A percentile compares a stretch with the other conserved stretches of the same genome.
Evolutionary conservation across 2,888 invertebrate species (phyloP).

Genomic region (Luperina nickerlii): DNA sequence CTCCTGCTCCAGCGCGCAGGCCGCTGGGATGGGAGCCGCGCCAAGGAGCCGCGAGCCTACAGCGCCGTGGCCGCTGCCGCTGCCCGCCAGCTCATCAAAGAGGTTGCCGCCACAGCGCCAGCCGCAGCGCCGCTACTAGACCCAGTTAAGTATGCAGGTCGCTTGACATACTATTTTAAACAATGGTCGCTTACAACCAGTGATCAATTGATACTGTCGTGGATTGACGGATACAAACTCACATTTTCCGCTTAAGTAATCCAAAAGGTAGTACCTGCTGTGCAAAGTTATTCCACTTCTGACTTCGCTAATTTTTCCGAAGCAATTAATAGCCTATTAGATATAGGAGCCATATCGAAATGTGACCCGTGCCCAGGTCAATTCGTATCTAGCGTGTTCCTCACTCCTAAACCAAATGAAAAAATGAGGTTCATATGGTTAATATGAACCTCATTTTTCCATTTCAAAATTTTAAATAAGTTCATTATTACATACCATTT

Average conservation of each 20-base stretch:
- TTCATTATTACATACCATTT: not conserved
- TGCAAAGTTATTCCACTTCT: slow-evolving; percentile 11
- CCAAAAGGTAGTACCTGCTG: slow-evolving; percentile 8
- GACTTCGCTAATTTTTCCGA: slow-evolving; percentile 3
- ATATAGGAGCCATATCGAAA: not conserved
- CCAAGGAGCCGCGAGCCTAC: slow-evolving; percentile 5
- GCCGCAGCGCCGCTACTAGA: slow-evolving; percentile 3
- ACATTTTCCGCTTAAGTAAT: not conserved
- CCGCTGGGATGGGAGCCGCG: too few relatives aligned
- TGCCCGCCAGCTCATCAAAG: slow-evolving; percentile 10
- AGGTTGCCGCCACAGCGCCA: not conserved
- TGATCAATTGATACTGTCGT: not conserved
- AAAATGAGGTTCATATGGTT: slow-evolving; percentile 24
- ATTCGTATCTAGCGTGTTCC: slow-evolving; percentile 3
- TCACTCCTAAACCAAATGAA: slow-evolving; percentile 4
- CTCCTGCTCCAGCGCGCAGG: slow-evolving; percentile 17
- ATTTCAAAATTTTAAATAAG: slow-evolving; percentile 11
- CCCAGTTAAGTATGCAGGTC: not conserved
- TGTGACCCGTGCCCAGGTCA: not conserved
- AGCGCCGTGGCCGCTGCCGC: not conserved
- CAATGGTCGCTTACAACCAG: slow-evolving; percentile 1
- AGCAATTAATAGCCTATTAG: slow-evolving; percentile 7
- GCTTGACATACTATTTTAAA: not conserved
- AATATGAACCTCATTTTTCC: too few relatives aligned
- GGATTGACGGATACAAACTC: slow-evolving; percentile 5